Percentiles rank a stretch among this genome's conserved stretches.
Evolutionary conservation across 2,888 invertebrate species (phyloP).

Genomic region (Scelioninae gen. 1): DNA sequence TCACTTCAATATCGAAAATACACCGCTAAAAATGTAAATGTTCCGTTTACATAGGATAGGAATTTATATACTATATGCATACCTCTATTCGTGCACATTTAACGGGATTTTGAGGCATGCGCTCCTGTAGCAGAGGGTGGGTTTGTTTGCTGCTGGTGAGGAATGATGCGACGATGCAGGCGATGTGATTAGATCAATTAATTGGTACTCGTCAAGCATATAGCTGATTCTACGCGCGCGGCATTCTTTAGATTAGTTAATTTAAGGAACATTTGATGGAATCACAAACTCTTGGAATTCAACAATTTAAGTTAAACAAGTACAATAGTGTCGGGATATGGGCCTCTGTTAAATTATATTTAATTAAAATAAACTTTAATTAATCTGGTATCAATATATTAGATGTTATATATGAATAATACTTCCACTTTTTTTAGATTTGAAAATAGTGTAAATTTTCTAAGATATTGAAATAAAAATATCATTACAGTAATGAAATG

Average conservation of each 20-base stretch:
- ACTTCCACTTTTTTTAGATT: no score
- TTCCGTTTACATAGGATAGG: conserved; percentile 35
- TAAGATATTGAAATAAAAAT: no score
- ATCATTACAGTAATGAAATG: no score
- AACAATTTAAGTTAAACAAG: conserved; percentile 14
- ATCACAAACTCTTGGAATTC: conserved; percentile 37
- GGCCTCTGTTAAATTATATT: no score
- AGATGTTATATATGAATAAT: no score
- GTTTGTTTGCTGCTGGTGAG: conserved; percentile 45
- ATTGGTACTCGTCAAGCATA: conserved; percentile 56
- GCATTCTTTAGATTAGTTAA: conserved; percentile 59
- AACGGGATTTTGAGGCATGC: conserved; percentile 46
- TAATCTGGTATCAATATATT: no score
- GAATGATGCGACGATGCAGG: conserved; percentile 59
- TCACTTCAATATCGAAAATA: conserved; percentile 49
- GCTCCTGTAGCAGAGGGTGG: conserved; percentile 39
- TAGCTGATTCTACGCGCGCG: conserved; percentile 30
- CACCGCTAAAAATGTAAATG: conserved; percentile 50
- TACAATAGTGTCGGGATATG: not conserved
- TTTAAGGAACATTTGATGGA: conserved; percentile 28
- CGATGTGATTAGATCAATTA: conserved; percentile 65
- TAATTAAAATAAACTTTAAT: no score
- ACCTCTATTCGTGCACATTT: conserved; percentile 45
- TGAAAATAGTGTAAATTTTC: no score
- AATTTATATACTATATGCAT: conserved; percentile 62